phyloP scores from a whole-genome alignment of 2,797 vertebrate genomes.

The Menidia menidia region DNA sequence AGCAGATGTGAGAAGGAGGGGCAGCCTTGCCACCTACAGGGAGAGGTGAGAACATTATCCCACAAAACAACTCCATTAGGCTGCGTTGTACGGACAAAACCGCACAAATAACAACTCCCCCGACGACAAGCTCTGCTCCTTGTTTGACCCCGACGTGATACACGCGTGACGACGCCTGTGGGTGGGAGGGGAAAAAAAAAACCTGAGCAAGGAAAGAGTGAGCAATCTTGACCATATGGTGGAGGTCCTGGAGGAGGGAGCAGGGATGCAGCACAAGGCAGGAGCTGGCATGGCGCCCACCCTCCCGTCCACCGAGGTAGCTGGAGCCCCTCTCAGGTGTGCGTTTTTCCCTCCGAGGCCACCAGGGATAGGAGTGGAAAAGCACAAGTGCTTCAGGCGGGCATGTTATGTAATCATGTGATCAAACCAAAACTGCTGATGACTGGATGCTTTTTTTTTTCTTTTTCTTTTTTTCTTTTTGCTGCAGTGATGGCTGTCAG shows the following conservation, averaged over 20 bases:
- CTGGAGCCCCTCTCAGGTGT: constrained; percentile 72
- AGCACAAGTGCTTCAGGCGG: constrained; percentile 50
- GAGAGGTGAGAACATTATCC: constrained; percentile 51
- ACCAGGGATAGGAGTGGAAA: constrained; percentile 38
- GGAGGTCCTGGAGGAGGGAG: constrained; percentile 73
- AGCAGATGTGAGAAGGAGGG: constrained; percentile 70
- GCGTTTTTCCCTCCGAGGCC: constrained; percentile 39
- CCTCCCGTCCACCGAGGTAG: constrained; percentile 72
- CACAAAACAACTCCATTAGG: constrained; percentile 48
- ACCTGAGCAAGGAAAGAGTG: constrained; percentile 62
- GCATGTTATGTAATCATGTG: constrained; percentile 75
- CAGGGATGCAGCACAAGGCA: constrained; percentile 51
- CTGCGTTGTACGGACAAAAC: constrained; percentile 35
- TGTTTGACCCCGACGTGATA: constrained; percentile 35
- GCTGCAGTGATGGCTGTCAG: constrained; percentile 64
- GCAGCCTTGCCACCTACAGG: constrained; percentile 50
- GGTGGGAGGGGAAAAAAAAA: constrained; percentile 59
- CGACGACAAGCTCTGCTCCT: constrained; percentile 36
- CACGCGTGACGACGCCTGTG: constrained; percentile 47
- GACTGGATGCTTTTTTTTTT: constrained; percentile 50
- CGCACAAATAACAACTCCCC: constrained; percentile 5
- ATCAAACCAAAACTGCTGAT: constrained; percentile 76
- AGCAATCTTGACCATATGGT: constrained; percentile 80
- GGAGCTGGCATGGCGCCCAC: constrained; percentile 71
- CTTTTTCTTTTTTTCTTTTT: constrained; percentile 35